Evolutionary conservation across 2,113 vertebrate species (phyloP), one percentile per base, ranked within the genome.

Genomic region (Xenopus laevis): DNA sequence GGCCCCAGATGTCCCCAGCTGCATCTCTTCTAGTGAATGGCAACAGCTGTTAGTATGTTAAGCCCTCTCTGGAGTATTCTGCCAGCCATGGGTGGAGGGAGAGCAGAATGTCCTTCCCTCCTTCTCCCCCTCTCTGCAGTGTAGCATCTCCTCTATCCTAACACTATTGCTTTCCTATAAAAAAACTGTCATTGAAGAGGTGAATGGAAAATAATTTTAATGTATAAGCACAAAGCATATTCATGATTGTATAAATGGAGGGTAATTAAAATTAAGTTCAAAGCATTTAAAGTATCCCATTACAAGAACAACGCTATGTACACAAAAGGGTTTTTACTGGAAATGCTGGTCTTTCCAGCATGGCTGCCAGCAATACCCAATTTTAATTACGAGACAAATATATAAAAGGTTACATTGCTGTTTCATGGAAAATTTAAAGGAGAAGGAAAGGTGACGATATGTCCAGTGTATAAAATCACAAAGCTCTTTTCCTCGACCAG

Each of bases 31-130:
- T 45, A 60, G 55, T 67, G 64, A 74, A 74, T 67, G 72, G 53
- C 72, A 74, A 67, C 72, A 74, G 63, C 72, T 74, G 72, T 67
- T 67, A 64, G 64, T 74, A 67, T 55, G 63, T 74, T 60, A 67
- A 60, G 53, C 72, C 72, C 53, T 64, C 58, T 27, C 45, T 67
- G 60, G 57, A 60, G 65, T 52, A 13, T 60, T 23, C 21, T 33
- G 72, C 64, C 64, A 74, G 53, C 64, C 15, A 12, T 13, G 58
- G 58, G 10, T 60, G 58, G 58, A 27, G 21, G 0, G 18, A 67
- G 44, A 60, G 16, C 13, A 50, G 13, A 59, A n/a, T 33, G 64
- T 50, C 65, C 55, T 61, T 55, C 50, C 64, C 40, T n/a, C 12
- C 52, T 16, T 40, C 13, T 23, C 63, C 40, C 62, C 65, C 33